These are phyloP conservation scores for Scaptomyza flava DNA, from an alignment of 2,888 invertebrate genomes.

Conservation along the genomic window DNA sequence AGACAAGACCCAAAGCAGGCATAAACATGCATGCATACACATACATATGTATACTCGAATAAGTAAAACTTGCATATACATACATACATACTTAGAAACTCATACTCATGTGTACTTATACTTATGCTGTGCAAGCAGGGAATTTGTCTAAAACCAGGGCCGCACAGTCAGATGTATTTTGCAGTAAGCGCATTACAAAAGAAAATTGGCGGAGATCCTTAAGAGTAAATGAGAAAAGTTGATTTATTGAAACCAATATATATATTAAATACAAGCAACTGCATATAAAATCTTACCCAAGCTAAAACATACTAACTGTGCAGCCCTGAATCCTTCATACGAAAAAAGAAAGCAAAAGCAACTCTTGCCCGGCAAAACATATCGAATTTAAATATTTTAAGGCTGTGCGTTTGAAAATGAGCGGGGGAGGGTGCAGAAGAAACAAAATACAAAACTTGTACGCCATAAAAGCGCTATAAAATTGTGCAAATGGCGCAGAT, in stretches of 20 bases:
- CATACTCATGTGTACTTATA: constrained; percentile 13
- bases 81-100: not conserved
- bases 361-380: constrained; percentile 19
- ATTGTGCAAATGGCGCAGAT: constrained; percentile 70
- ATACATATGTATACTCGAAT: not conserved
- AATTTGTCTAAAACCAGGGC: constrained; percentile 36
- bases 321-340: constrained; percentile 39
- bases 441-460: constrained; percentile 61
- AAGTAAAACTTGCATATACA: constrained; percentile 21
- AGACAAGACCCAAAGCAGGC: constrained; percentile 46
- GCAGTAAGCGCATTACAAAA: not conserved
- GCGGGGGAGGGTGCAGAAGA: constrained; percentile 1
- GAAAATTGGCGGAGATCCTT: too few relatives aligned
- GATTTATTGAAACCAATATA: not conserved
- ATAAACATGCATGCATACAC: constrained; percentile 6
- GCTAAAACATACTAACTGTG: not conserved
- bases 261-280: not conserved
- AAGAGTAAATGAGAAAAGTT: not conserved
- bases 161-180: constrained; percentile 7
- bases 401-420: constrained; percentile 14
- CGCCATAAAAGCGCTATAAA: constrained; percentile 75
- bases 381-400: constrained; percentile 76
- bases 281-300: not conserved
- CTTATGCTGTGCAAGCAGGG: constrained; percentile 16
- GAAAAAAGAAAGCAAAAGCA: constrained; percentile 7